Evolutionary conservation across 2,888 invertebrate genomes (phyloP).

Genomic region (Volucella bombylans): DNA sequence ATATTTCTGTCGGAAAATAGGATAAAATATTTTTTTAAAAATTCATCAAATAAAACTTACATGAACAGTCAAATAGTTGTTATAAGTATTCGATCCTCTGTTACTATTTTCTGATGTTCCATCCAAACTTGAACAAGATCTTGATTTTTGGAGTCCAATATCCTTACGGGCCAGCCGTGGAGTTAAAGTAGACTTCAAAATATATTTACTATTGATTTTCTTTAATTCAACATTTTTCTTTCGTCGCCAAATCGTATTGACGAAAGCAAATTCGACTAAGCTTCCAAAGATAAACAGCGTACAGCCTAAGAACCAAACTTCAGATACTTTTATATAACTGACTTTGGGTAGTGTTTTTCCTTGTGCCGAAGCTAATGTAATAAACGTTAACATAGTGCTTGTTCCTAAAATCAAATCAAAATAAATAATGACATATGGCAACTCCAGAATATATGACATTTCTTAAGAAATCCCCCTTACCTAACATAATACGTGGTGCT

Average conservation of each 20-base stretch:
- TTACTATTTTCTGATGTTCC: constrained; percentile 80
- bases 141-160: constrained; percentile 86
- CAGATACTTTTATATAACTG: constrained; percentile 94
- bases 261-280: constrained; percentile 93
- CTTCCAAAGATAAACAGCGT: constrained; percentile 93
- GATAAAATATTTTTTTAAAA: constrained; percentile 72
- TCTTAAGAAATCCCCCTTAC: constrained; percentile 81
- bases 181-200: constrained; percentile 91
- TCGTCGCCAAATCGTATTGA: constrained; percentile 93
- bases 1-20: constrained; percentile 26
- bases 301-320: constrained; percentile 94
- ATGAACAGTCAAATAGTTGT: constrained; percentile 90
- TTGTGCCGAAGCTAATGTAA: constrained; percentile 92
- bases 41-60: constrained; percentile 82
- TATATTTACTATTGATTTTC: constrained; percentile 89
- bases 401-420: constrained; percentile 83
- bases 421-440: neutral
- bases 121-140: constrained; percentile 89
- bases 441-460: neutral
- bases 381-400: constrained; percentile 93
- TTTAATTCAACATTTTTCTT: constrained; percentile 84
- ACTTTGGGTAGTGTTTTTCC: constrained; percentile 93
- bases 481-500: constrained; percentile 91
- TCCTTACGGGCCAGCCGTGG: constrained; percentile 89
- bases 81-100: constrained; percentile 84